These are phyloP conservation scores for Amblyraja radiata DNA, from an alignment of 2,797 vertebrate species.

Conservation along the genomic window DNA sequence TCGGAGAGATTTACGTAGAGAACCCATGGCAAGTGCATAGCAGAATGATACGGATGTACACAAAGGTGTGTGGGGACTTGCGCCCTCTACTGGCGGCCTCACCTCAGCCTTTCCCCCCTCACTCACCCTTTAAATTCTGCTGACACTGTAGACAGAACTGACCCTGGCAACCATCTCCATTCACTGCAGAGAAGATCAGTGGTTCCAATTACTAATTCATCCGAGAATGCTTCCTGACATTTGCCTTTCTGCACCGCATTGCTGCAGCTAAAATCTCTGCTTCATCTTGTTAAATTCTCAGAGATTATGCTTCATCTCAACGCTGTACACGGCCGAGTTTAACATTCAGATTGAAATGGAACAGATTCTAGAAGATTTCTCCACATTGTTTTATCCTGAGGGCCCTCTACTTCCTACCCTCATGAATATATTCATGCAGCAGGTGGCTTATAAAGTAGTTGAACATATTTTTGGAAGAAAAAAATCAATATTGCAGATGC, in stretches of 20 bases:
- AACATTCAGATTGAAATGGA: not conserved
- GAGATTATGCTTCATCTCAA: not conserved
- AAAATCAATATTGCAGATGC: constrained; percentile 19
- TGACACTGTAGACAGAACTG: not conserved
- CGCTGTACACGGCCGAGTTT: too few relatives aligned
- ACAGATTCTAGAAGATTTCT: constrained; percentile 4
- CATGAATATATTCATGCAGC: constrained; percentile 46
- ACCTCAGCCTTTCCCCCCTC: not conserved
- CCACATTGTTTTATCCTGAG: constrained; percentile 35
- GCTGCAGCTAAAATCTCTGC: not conserved
- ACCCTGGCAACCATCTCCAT: not conserved
- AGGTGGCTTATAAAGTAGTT: constrained; percentile 47
- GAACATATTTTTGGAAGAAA: constrained; percentile 40
- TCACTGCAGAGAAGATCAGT: too few relatives aligned
- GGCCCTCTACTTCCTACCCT: constrained; percentile 51
- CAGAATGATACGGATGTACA: not conserved
- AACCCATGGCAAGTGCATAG: not conserved
- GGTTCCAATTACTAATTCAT: not conserved
- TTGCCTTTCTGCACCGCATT: not conserved
- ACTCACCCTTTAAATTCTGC: not conserved
- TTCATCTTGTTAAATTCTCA: not conserved
- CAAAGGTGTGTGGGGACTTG: not conserved
- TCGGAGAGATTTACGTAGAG: not conserved
- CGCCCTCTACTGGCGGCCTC: not conserved
- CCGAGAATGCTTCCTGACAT: not conserved